Evolutionary conservation across 2,888 invertebrate genomes (phyloP).

Genomic region (Uropetala carovei): DNA sequence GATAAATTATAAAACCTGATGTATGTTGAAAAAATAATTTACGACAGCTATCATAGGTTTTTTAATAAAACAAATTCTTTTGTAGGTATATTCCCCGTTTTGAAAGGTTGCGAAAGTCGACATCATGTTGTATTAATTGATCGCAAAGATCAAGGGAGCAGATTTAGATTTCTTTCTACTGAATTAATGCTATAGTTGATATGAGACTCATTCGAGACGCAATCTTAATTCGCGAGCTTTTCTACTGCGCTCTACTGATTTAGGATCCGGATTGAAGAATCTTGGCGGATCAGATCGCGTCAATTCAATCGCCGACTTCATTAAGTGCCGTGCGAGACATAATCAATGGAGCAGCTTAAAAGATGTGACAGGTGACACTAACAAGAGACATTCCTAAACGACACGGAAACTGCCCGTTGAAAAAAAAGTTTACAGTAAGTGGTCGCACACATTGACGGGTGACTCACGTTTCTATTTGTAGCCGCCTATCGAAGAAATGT

Average conservation of each 20-base stretch:
- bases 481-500: too few species aligned
- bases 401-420: too few species aligned
- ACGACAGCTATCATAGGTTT: too few species aligned
- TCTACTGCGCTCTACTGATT: not conserved
- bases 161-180: not conserved
- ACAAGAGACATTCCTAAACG: not conserved
- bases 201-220: not conserved
- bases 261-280: not conserved
- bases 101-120: too few species aligned
- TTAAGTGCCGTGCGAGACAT: conserved; percentile 26
- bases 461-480: too few species aligned
- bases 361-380: conserved; percentile 43
- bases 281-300: not conserved
- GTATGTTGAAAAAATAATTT: too few species aligned
- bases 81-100: too few species aligned
- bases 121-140: too few species aligned
- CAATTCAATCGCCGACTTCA: conserved; percentile 42
- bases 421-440: too few species aligned
- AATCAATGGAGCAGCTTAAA: conserved; percentile 28
- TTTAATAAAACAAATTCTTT: too few species aligned
- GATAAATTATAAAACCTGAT: too few species aligned
- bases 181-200: not conserved
- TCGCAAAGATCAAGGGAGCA: not conserved
- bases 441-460: too few species aligned
- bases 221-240: not conserved